Evolutionary conservation across 2,888 invertebrate species (phyloP).

Genomic region (Bellardia pandia): DNA sequence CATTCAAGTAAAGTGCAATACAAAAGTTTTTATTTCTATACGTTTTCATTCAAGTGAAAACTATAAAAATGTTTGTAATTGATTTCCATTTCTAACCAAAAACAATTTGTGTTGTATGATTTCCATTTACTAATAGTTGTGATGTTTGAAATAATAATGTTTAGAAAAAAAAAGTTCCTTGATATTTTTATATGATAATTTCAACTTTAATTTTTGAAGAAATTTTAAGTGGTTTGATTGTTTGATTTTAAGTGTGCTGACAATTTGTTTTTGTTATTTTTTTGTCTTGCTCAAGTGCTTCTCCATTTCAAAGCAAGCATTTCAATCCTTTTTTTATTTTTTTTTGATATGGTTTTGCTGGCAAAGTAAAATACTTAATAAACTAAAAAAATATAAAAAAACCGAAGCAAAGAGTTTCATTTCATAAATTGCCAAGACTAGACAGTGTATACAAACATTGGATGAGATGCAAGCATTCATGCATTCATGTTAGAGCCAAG

Average conservation of each 20-base stretch:
- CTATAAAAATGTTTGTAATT: background rate
- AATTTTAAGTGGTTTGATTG: constrained; percentile 41
- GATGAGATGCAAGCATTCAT: constrained; percentile 21
- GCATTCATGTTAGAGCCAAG: constrained; percentile 3
- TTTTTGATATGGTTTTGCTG: constrained; percentile 61
- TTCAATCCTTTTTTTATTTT: constrained; percentile 57
- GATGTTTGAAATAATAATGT: background rate
- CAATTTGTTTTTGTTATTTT: constrained; percentile 22
- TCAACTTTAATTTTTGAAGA: constrained; percentile 23
- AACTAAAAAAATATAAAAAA: background rate
- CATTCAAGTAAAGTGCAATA: background rate
- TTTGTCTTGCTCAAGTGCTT: constrained; percentile 28
- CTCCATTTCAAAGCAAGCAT: constrained; percentile 4
- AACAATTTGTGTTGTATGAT: background rate
- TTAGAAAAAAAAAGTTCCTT: too few relatives aligned
- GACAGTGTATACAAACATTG: background rate
- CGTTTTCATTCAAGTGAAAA: background rate
- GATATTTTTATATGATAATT: background rate
- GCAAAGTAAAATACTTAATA: constrained; percentile 35
- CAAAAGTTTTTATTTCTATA: background rate
- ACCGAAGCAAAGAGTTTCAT: constrained; percentile 26
- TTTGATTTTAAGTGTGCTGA: constrained; percentile 15
- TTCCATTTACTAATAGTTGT: background rate
- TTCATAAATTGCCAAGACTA: constrained; percentile 44
- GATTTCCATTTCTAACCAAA: background rate